phyloP scores from a whole-genome alignment of 2,797 vertebrate genomes.

The Leuciscus waleckii region DNA sequence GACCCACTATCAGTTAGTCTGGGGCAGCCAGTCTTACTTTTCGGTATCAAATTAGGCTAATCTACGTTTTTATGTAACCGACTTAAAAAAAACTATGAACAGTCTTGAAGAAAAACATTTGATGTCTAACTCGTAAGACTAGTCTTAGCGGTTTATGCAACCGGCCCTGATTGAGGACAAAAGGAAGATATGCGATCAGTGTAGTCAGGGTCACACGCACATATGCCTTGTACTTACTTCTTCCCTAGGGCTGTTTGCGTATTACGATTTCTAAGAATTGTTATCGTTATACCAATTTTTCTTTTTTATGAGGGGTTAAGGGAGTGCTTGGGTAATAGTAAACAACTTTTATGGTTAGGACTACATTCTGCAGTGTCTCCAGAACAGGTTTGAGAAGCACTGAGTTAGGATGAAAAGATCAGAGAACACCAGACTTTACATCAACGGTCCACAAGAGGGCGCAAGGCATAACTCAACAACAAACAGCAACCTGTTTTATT shows the following conservation, averaged over 20 bases:
- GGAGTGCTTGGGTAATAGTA: background rate
- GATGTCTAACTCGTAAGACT: too few species aligned
- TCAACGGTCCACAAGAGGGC: background rate
- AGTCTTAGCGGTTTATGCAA: too few species aligned
- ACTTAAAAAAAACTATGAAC: too few species aligned
- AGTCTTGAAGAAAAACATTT: too few species aligned
- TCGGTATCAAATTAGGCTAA: too few species aligned
- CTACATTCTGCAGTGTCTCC: background rate
- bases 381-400: background rate
- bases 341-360: background rate
- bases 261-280: too few species aligned
- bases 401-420: background rate
- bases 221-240: background rate
- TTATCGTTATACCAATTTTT: too few species aligned
- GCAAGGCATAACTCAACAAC: background rate
- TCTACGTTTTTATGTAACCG: too few species aligned
- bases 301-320: background rate
- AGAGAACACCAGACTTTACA: background rate
- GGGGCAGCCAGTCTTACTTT: too few species aligned
- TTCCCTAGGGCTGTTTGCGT: too few species aligned
- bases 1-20: too few species aligned
- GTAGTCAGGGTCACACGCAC: background rate
- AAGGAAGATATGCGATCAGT: background rate
- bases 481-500: background rate
- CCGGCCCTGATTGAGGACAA: background rate